Percentiles rank a stretch among this genome's conserved stretches.
These are phyloP conservation scores for Psylliodes chrysocephalus DNA, from an alignment of 2,888 invertebrate species.

Conservation along the genomic window DNA sequence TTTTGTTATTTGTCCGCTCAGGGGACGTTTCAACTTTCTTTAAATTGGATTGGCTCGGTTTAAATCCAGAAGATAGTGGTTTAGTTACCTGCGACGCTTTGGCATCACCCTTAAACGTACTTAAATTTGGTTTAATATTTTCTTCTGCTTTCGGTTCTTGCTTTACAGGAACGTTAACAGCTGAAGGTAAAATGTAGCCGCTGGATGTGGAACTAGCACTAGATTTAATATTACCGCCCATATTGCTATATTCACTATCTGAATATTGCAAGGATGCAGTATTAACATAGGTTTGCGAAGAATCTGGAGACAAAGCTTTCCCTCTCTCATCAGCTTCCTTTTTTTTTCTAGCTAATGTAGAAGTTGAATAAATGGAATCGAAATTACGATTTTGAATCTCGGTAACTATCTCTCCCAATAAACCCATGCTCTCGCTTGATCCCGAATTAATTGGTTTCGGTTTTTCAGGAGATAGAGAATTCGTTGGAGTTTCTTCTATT, in stretches of 20 bases:
- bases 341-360: slow-evolving; percentile 74
- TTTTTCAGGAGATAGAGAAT: slow-evolving; percentile 53
- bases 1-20: slow-evolving; percentile 42
- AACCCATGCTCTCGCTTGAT: slow-evolving; percentile 77
- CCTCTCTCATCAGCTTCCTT: slow-evolving; percentile 63
- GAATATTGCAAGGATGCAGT: slow-evolving; percentile 62
- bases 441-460: slow-evolving; percentile 62
- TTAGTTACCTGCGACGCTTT: slow-evolving; percentile 46
- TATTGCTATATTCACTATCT: slow-evolving; percentile 73
- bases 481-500: slow-evolving; percentile 74
- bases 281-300: slow-evolving; percentile 71
- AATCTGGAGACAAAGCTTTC: slow-evolving; percentile 52
- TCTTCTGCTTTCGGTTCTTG: slow-evolving; percentile 30
- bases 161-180: slow-evolving; percentile 72
- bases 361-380: slow-evolving; percentile 87
- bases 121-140: slow-evolving; percentile 47
- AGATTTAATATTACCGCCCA: slow-evolving; percentile 61
- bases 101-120: slow-evolving; percentile 53
- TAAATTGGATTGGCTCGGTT: slow-evolving; percentile 31
- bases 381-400: slow-evolving; percentile 89
- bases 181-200: slow-evolving; percentile 78
- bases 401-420: slow-evolving; percentile 86
- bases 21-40: slow-evolving; percentile 44
- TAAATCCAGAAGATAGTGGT: slow-evolving; percentile 45
- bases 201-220: slow-evolving; percentile 74